A percentile compares a stretch with the other conserved stretches of the same genome.
Evolutionary conservation across 2,113 vertebrate species (phyloP).

Genomic region (Aspiorhynchus laticeps): DNA sequence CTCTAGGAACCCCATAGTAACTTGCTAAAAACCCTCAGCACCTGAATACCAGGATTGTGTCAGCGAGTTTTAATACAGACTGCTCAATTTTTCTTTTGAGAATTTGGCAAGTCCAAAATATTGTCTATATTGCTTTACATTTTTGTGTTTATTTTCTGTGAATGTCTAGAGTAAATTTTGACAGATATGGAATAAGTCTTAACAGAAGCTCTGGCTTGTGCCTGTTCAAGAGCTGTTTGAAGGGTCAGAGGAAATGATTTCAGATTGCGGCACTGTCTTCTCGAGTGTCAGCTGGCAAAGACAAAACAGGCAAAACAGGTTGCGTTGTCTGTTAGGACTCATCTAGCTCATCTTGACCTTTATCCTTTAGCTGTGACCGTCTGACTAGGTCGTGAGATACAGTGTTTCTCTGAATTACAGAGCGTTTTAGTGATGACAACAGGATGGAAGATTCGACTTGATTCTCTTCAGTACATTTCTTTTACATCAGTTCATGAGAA

Average conservation of each 20-base stretch:
- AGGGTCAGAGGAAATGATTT: conserved; percentile 1
- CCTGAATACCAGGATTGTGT: background rate
- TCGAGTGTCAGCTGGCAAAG: conserved; percentile 65
- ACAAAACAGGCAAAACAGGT: conserved; percentile 70
- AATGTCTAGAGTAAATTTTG: background rate
- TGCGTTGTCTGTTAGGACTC: conserved; percentile 67
- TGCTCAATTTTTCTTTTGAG: background rate
- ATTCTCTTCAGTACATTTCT: background rate
- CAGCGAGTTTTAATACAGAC: background rate
- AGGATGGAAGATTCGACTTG: background rate
- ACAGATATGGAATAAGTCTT: background rate
- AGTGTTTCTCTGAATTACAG: conserved; percentile 40
- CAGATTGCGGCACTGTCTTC: conserved; percentile 34
- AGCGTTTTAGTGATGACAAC: conserved; percentile 13
- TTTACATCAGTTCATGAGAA: background rate
- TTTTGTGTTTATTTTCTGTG: background rate
- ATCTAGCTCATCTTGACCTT: conserved; percentile 70
- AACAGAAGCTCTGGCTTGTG: background rate
- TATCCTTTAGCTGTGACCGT: conserved; percentile 68
- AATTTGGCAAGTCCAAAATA: background rate
- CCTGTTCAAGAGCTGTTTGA: background rate
- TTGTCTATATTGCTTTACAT: background rate
- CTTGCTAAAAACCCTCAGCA: background rate
- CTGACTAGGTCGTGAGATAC: conserved; percentile 55
- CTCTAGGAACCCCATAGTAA: background rate